Conservation (phyloP, 2,113 vertebrate species). For the Erinaceus europaeus region DNA sequence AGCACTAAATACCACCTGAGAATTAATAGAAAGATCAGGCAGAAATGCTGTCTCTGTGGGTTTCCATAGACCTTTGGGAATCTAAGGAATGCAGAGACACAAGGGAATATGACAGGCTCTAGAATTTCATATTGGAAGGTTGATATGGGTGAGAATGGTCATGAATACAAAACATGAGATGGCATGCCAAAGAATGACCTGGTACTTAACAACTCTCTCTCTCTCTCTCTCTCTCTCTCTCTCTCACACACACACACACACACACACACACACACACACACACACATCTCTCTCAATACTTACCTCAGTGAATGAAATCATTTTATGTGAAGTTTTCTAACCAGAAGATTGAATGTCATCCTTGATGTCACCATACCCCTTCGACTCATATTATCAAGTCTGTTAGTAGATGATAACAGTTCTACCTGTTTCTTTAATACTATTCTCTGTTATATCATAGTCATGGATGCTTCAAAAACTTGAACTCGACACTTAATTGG, state of each 20-base stretch:
- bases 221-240: neutral
- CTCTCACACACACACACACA: neutral
- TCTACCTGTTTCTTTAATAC: neutral
- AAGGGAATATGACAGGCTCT: neutral
- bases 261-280: no score
- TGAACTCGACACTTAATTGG: neutral
- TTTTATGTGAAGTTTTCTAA: neutral
- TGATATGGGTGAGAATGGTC: neutral
- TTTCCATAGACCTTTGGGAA: neutral
- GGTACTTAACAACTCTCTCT: no score
- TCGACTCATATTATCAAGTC: neutral
- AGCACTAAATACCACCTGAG: neutral
- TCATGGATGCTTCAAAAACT: neutral
- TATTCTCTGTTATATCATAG: neutral
- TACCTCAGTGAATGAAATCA: neutral
- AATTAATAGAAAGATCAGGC: neutral
- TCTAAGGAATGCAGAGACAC: neutral
- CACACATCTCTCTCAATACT: no score
- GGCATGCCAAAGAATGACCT: neutral
- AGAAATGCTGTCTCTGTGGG: neutral
- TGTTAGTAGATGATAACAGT: neutral
- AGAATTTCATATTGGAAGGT: neutral
- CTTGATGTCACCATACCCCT: neutral
- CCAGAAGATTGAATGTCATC: neutral
- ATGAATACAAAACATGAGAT: neutral